Evolutionary conservation across 2,113 vertebrate species (phyloP).

Genomic region (Aythya baeri): DNA sequence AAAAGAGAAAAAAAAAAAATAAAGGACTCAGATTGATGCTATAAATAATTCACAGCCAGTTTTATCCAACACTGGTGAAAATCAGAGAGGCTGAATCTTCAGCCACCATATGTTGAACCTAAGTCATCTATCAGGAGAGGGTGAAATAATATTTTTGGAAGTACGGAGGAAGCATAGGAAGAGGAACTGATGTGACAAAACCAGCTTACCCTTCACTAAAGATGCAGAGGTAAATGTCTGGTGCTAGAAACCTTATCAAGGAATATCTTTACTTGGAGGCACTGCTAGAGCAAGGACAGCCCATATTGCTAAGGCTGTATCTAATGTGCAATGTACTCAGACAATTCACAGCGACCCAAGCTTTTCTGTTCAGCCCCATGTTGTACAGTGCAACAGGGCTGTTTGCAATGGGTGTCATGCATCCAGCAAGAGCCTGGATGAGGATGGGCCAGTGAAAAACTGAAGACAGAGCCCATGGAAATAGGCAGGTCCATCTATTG

Average conservation of each 20-base stretch:
- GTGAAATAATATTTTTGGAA: not conserved
- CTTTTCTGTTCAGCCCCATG: not conserved
- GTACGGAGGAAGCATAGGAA: not conserved
- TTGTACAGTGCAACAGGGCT: not conserved
- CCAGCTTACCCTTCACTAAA: not conserved
- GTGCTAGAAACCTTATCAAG: not conserved
- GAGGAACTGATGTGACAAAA: not conserved
- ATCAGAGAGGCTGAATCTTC: not conserved
- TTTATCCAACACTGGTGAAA: not conserved
- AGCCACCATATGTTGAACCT: not conserved
- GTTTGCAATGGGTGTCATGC: rapidly evolving
- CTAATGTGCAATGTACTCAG: not conserved
- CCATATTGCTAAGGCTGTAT: not conserved
- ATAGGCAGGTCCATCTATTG: not conserved
- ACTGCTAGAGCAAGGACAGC: not conserved
- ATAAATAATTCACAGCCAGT: slow-evolving; percentile 8
- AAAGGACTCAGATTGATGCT: not conserved
- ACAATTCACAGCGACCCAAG: not conserved
- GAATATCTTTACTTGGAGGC: not conserved
- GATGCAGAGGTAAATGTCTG: not conserved
- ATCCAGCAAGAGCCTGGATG: not conserved
- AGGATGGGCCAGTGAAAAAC: not conserved
- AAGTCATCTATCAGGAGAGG: not conserved
- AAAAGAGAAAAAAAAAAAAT: not conserved
- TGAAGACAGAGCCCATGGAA: not conserved